phyloP scores from a whole-genome alignment of 2,797 vertebrate genomes.

The Ispidina picta region DNA sequence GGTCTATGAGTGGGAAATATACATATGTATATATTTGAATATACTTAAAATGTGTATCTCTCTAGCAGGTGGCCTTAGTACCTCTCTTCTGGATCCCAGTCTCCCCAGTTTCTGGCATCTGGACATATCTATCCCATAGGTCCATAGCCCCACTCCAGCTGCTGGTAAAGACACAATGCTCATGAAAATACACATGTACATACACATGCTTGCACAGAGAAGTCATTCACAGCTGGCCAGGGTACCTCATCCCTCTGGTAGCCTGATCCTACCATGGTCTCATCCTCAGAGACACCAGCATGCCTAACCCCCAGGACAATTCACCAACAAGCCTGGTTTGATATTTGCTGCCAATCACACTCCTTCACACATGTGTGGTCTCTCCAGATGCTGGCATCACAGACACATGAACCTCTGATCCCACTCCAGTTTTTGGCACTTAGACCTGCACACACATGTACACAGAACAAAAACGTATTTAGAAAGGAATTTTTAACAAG shows the following conservation, averaged over 20 bases:
- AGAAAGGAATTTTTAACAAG: neutral
- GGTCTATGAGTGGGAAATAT: neutral
- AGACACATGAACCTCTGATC: neutral
- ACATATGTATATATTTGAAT: neutral
- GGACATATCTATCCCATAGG: accelerated
- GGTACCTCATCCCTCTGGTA: neutral
- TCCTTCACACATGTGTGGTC: neutral
- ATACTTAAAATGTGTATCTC: neutral
- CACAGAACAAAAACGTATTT: neutral
- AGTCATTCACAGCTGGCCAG: accelerated
- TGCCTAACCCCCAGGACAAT: neutral
- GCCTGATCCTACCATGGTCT: neutral
- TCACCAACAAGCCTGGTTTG: neutral
- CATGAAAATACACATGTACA: neutral
- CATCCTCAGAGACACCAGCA: neutral
- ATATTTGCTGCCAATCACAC: neutral
- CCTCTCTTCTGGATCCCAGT: neutral
- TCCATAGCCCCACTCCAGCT: neutral
- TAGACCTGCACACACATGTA: accelerated
- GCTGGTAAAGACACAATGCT: neutral
- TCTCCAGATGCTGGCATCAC: neutral
- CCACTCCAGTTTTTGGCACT: neutral
- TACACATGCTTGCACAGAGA: accelerated
- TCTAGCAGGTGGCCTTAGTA: neutral
- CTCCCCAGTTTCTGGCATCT: neutral